Base-by-base conservation (phyloP, 2,888 invertebrate genomes). In the Isoperla grammatica region DNA sequence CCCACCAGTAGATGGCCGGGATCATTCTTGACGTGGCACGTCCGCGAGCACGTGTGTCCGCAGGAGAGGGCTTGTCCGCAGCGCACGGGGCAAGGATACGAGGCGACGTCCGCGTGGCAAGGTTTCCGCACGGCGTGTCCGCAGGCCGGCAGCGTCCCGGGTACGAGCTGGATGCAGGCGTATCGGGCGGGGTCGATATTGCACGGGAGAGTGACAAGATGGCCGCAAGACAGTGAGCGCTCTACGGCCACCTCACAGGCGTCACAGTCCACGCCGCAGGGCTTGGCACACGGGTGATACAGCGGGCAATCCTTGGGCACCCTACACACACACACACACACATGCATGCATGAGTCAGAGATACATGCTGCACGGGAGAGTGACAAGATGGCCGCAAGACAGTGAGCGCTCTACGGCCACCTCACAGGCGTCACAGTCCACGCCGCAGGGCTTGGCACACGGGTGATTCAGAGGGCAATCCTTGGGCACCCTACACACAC, bases 31-130 rank as follows among this genome's bases (percentile, higher is more conserved):
- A 79, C 74, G 68, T 87, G 87, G 68, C 87, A 87, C 0, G 62
- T 68, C 53, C 66, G 70, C 1, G 53, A 63, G 70, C 88, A 88
- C 1, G 74, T 71, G 71, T 88, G 88, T 0, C 87, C 86, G 70
- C 84, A 88, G n/a, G 73, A 70, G 20, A 86, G 73, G 20, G 81
- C 75, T 23, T 72, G 70, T 46, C 76, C 75, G 68, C 86, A 86
- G 0, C 71, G 74, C 56, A 73, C 68, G 1, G 69, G 66, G 68
- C 83, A 83, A 11, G 43, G 55, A 23, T 77, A 75, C 0, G 65
- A 57, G 0, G 71, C 67, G 2, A 72, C 59, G 37, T 77, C 67
- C 56, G 67, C 48, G 60, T 71, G 67, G 68, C 82, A 83, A 2
- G 68, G 68, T 66, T 80, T 80, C 35, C 69, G 65, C 0, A 71